Base-by-base conservation (phyloP, 2,797 vertebrate species). In the Okamejei kenojei region DNA sequence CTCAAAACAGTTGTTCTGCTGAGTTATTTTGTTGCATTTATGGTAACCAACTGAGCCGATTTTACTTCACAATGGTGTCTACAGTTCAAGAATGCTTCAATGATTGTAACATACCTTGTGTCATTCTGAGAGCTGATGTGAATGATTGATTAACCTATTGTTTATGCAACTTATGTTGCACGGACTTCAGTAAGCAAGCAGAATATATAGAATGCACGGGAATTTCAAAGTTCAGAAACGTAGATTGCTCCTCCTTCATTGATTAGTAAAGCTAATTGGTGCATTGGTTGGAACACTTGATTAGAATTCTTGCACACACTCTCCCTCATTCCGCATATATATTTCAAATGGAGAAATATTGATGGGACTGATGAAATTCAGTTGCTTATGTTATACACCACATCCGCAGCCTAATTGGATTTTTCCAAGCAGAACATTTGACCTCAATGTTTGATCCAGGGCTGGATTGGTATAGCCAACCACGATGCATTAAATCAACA, bases 391-490 rank as follows among this genome's bases (percentile, higher is more conserved):
- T 54, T 91, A 10, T 45, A 0, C 32, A 74, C 68, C n/a, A 54
- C 68, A 76, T 92, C 23, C 74, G 71, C 71, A 54, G 11, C 10
- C 90, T 74, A 92, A 92, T 76, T 92, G 65, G 71, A 92, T 54
- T 73, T 92, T 92, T 74, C 68, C 23, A 74, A 92, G 71, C 23
- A 92, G 71, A 91, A 76, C 90, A 76, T 58, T 92, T 74, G 71
- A 92, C 71, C 68, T 92, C 35, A 54, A 92, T 74, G 38, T 92
- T 92, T 92, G 71, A 74, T 71, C 35, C 29, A 35, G 38, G 5
- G 45, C 38, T 74, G 26, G 71, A 92, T 74, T 92, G 38, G 38
- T 92, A 7, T 54, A 74, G 38, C 38, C 71, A 92, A 74, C 32
- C 26, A 38, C 88, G 21, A 73, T 73, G 38, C 23, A 45, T 23